A percentile compares a stretch with the other conserved stretches of the same genome.
Conservation (phyloP, 1,140 invertebrate species). For the Drosophila arawakana region DNA sequence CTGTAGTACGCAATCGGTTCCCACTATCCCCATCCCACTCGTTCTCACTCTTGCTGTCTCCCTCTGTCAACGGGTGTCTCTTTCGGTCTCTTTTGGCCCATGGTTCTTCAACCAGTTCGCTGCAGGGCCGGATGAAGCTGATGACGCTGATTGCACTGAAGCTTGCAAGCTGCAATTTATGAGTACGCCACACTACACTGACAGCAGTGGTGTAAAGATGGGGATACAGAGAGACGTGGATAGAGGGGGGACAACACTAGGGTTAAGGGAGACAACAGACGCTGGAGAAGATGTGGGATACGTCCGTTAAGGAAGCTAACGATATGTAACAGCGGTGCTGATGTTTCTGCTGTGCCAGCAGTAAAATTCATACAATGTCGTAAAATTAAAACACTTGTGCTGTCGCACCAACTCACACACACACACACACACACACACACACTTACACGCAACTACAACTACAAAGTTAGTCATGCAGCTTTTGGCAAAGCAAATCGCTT, state of each 20-base stretch:
- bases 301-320: constrained; percentile 82
- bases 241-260: background rate
- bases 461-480: constrained; percentile 77
- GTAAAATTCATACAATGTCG: constrained; percentile 84
- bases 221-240: too few relatives aligned
- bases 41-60: background rate
- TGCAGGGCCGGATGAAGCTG: constrained; percentile 77
- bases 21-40: background rate
- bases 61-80: background rate
- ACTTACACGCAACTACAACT: constrained; percentile 40
- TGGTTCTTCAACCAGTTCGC: constrained; percentile 36
- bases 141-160: constrained; percentile 82
- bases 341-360: constrained; percentile 82
- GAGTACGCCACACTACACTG: constrained; percentile 62
- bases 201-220: constrained; percentile 19
- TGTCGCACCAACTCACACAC: constrained; percentile 48
- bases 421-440: constrained; percentile 23
- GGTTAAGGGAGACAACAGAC: background rate
- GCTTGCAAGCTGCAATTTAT: constrained; percentile 82
- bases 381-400: constrained; percentile 84
- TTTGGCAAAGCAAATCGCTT: constrained; percentile 80
- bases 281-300: constrained; percentile 68
- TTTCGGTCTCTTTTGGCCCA: constrained; percentile 29
- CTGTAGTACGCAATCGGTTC: constrained; percentile 4
- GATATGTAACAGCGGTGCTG: constrained; percentile 82